Base-by-base conservation (phyloP, 1,140 invertebrate species). In the Protaetia brevitarsis region DNA sequence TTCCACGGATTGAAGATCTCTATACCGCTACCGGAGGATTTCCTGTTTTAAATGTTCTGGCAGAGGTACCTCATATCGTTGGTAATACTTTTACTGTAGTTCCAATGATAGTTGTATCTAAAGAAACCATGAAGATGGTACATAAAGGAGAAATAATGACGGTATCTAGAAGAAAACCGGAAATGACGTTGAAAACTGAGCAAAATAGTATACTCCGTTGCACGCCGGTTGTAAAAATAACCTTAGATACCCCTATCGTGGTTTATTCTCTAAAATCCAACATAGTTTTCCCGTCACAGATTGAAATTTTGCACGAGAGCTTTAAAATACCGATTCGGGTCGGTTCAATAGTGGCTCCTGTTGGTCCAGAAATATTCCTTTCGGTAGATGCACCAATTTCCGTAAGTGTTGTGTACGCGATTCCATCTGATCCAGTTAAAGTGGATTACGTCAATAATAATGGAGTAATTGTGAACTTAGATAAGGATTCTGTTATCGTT, bases 301-400 rank as follows among this genome's bases (percentile, higher is more conserved):
- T 77, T n/a, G 34, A 70, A 59, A 74, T 77, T 66, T 10, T 70
- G 3, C 71, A 74, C 62, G 66, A 69, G 21, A 67, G 68, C 13
- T 60, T 67, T 28, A 71, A 57, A 56, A 69, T 76, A 23, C 74
- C 76, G 10, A 70, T 77, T 29, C 69, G 41, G 34, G 69, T 77
- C 11, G 76, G 76, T 3, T 72, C 74, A 26, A 71, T 77, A 7
- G 71, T 77, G n/a, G 76, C 72, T 13, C 76, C 76, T 56, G 67
- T 77, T 6, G 29, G 57, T 8, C 66, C 68, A 7, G 41, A 71
- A 37, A 71, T 70, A 2, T 72, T 59, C 62, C 69, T 77, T 8
- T 74, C 71, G 3, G 41, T 58, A 6, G 69, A 75, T 56, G 67
- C 68, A 10, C 76, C 76, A 19, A 41, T 75, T 36, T 63, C 66